phyloP scores from a whole-genome alignment of 2,113 vertebrate genomes.

The Istiophorus platypterus region DNA sequence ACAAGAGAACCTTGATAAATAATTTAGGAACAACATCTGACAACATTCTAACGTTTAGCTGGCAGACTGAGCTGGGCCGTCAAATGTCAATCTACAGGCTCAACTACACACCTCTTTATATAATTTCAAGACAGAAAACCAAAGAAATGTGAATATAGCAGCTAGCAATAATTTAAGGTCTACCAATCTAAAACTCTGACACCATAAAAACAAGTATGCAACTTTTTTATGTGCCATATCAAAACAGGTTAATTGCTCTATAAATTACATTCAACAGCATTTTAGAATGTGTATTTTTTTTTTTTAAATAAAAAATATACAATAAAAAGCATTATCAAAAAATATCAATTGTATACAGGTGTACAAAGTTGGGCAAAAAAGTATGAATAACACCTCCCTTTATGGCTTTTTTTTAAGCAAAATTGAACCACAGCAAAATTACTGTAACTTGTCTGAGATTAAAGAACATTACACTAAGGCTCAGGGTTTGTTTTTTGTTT shows the following conservation, averaged over 20 bases:
- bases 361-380: no score
- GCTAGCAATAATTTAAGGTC: not conserved
- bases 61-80: slow-evolving; percentile 11
- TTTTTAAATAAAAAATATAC: no score
- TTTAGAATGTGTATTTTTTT: not conserved
- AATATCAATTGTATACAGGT: not conserved
- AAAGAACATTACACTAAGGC: not conserved
- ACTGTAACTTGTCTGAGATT: not conserved
- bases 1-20: slow-evolving; percentile 72
- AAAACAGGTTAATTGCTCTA: not conserved
- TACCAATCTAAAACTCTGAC: not conserved
- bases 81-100: slow-evolving; percentile 70
- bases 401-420: not conserved
- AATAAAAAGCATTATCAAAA: not conserved
- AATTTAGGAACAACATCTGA: slow-evolving; percentile 78
- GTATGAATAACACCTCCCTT: not conserved
- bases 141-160: not conserved
- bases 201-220: not conserved
- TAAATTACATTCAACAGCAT: not conserved
- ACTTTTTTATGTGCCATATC: not conserved
- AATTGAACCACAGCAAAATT: no score
- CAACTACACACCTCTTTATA: slow-evolving; percentile 9
- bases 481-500: no score
- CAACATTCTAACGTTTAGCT: slow-evolving; percentile 59
- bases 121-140: not conserved